These are phyloP conservation scores for Lingula anatina DNA, from an alignment of 2,888 invertebrate genomes.

Conservation along the genomic window DNA sequence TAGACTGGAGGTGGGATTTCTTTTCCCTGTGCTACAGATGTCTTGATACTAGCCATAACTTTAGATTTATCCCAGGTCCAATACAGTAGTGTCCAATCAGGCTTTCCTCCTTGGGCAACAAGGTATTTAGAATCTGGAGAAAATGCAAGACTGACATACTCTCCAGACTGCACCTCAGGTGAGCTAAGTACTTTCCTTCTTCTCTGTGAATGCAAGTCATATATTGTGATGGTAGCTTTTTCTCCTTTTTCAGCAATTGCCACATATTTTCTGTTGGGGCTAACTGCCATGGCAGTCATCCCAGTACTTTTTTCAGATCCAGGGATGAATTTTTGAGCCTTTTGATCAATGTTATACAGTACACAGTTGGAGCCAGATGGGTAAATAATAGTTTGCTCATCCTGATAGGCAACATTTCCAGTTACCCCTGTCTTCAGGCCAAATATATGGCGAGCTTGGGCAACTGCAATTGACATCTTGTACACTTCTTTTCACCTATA, in stretches of 20 bases:
- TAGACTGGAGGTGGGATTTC: conserved; percentile 66
- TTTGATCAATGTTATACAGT: conserved; percentile 54
- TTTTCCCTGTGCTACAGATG: no score
- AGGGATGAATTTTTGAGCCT: conserved; percentile 53
- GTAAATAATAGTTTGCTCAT: conserved; percentile 54
- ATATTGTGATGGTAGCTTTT: conserved; percentile 53
- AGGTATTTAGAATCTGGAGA: conserved; percentile 77
- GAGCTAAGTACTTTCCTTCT: conserved; percentile 51
- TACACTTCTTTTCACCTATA: not conserved
- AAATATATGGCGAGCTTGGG: conserved; percentile 50
- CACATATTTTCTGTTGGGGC: conserved; percentile 52
- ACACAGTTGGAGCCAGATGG: conserved; percentile 54
- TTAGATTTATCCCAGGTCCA: conserved; percentile 80
- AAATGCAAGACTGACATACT: conserved; percentile 71
- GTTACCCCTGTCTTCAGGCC: conserved; percentile 48
- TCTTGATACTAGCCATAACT: conserved; percentile 69
- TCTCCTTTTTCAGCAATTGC: conserved; percentile 52
- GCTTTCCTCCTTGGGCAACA: conserved; percentile 73
- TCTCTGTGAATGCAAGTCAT: conserved; percentile 52
- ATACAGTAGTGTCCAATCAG: conserved; percentile 75
- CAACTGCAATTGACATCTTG: conserved; percentile 50
- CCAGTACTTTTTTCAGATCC: conserved; percentile 52
- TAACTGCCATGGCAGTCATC: conserved; percentile 52
- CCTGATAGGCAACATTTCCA: conserved; percentile 50
- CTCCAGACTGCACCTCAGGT: conserved; percentile 55